Evolutionary conservation across 1,140 invertebrate species (phyloP), one percentile per base, ranked within the genome.

Genomic region (Paralvinella palmiformis): DNA sequence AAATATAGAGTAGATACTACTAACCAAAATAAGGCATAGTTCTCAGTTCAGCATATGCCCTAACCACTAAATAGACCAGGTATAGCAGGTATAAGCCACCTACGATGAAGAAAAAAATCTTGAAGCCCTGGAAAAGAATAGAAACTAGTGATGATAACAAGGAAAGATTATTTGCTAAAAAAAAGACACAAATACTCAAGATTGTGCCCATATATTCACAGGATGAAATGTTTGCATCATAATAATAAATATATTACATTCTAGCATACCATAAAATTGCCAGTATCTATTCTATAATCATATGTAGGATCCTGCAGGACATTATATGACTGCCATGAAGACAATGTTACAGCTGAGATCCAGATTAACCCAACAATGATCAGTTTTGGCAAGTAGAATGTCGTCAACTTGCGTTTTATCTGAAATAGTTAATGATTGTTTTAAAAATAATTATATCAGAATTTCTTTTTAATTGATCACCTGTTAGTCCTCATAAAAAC

Each of bases 21-120:
- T 87, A 84, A 96, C 93, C 93, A 85, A 97, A 96, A 81, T 91
- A 96, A 65, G 93, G 93, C 94, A 97, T 97, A 10, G 92, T 91
- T 73, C 92, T 85, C 32, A 98, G 83, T 82, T 98, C 94, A 68
- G 88, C 93, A 75, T 95, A 97, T 1, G 94, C 93, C 73, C 89
- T 87, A 24, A 97, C 81, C 63, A 96, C 86, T 22, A 97, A 81
- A 70, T 91, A 86, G 1, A 89, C 71, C 56, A 97, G 81, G 81
- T 95, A 97, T 10, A 91, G 77, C 48, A 96, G 83, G 75, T 97
- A 97, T 64, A 94, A 75, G 45, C 87, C 86, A 65, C 90, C 87
- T 72, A 91, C 86, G 20, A 90, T 86, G 75, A 92, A 92, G 83
- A 96, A 95, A 76, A 92, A 91, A 53, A 90, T 84, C 82, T 95